These are phyloP conservation scores for Chelonia mydas DNA, from an alignment of 2,797 vertebrate genomes.

Conservation along the genomic window DNA sequence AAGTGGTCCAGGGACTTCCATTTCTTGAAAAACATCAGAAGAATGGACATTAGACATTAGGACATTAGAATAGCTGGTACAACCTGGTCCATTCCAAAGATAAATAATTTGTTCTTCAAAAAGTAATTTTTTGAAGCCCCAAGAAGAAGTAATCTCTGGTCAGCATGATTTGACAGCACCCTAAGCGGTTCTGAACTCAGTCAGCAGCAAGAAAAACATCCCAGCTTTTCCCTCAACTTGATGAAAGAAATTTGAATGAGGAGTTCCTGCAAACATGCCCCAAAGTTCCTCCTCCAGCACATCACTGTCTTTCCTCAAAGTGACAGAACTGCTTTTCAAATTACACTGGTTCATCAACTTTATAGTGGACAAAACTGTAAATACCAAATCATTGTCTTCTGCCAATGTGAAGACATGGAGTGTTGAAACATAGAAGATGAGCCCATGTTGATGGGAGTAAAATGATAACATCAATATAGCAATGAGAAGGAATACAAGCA, in stretches of 20 bases:
- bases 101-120: neutral
- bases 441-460: neutral
- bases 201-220: neutral
- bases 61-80: neutral
- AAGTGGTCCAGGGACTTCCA: accelerated
- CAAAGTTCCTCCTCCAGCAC: neutral
- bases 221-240: neutral
- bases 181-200: neutral
- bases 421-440: neutral
- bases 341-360: neutral
- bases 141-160: neutral
- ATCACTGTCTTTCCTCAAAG: neutral
- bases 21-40: neutral
- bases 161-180: neutral
- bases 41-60: too few species aligned
- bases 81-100: neutral
- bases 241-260: neutral
- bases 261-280: neutral
- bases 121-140: neutral
- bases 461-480: neutral
- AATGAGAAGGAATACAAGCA: neutral
- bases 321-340: neutral
- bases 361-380: accelerated
- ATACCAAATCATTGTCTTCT: neutral
- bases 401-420: neutral